Evolutionary conservation across 1,140 invertebrate species (phyloP), one percentile per base, ranked within the genome.

Genomic region (Spodoptera frugiperda): DNA sequence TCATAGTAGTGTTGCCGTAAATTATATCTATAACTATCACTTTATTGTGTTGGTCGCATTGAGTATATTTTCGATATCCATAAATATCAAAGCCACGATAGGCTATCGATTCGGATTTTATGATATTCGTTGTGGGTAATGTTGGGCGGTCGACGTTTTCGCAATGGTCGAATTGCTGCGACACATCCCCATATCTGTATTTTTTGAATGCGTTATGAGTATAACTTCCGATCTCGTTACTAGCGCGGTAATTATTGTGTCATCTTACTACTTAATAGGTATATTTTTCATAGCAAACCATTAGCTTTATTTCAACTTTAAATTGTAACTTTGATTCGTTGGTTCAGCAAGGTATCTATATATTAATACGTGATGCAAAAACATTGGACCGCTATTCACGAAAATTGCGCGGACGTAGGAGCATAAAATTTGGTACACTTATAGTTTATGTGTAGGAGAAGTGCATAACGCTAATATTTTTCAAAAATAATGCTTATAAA

Each of bases 61-160:
- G 12, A 68, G 65, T 61, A 44, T 49, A 61, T 73, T 73, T 73
- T 59, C 71, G 44, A 61, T 61, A 73, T 48, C 55, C 44, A 73
- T 73, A 73, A 59, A 68, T 53, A 68, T 68, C 65, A 25, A 51
- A 68, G n/a, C 68, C 68, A 44, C 51, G 49, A 71, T 71, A 33
- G 68, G 25, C 25, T 72, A 55, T 72, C 44, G 63, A 68, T 68
- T 68, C 48, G 12, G 65, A 33, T 49, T 68, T 68, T 65, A 65
- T 65, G 12, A 48, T 65, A 65, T 48, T 65, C 61, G 44, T 14
- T 30, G 46, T 53, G 21, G 25, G 46, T 68, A 51, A 51, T 30
- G 46, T 19, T 33, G 48, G 17, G 33, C 17, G 39, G 11, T 14
- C 39, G 25, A 44, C 63, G 44, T 49, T 67, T 68, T 33, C 48